Evolutionary conservation across 2,797 vertebrate genomes (phyloP).

Genomic region (Molothrus aeneus): DNA sequence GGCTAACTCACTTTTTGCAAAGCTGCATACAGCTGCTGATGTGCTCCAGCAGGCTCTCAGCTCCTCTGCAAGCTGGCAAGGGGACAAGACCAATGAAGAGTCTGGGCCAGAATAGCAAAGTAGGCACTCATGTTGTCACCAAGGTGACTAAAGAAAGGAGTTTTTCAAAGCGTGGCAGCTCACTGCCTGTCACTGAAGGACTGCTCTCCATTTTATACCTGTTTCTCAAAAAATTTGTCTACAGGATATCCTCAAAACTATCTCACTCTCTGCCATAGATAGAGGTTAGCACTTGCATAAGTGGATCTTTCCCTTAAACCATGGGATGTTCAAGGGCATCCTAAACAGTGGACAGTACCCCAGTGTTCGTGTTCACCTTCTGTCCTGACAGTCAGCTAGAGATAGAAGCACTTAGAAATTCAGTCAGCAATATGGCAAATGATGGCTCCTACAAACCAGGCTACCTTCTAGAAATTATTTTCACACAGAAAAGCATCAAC

Average conservation of each 20-base stretch:
- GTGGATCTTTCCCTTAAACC: background rate
- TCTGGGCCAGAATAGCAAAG: background rate
- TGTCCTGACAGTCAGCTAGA: background rate
- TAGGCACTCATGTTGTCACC: background rate
- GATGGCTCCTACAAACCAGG: background rate
- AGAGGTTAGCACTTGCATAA: background rate
- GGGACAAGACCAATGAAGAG: background rate
- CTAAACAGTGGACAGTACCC: background rate
- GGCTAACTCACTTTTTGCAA: background rate
- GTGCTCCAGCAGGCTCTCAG: background rate
- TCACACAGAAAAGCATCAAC: background rate
- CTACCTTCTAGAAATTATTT: background rate
- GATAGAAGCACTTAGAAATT: background rate
- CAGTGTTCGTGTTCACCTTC: background rate
- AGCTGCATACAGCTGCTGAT: background rate
- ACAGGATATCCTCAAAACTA: background rate
- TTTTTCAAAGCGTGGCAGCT: background rate
- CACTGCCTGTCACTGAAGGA: background rate
- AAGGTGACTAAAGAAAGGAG: background rate
- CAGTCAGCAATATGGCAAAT: background rate
- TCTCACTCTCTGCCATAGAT: background rate
- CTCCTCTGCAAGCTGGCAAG: background rate
- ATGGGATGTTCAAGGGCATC: background rate
- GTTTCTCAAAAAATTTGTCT: background rate
- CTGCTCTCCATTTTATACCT: background rate